Conservation (phyloP, 2,113 vertebrate genomes). For the Pseudorasbora parva region DNA sequence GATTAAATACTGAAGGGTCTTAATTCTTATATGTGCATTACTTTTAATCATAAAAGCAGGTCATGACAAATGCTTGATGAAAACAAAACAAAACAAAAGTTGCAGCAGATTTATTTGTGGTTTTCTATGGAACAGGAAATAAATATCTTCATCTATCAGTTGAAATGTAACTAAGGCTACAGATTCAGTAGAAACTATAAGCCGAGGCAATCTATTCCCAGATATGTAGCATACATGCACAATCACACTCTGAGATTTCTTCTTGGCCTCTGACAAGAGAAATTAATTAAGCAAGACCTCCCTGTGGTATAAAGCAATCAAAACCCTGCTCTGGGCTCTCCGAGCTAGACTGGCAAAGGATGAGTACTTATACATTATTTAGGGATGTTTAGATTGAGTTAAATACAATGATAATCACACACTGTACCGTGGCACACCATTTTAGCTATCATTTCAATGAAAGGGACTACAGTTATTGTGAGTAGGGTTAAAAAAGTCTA, state of each 20-base stretch:
- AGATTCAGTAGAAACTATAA: not conserved
- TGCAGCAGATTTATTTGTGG: not conserved
- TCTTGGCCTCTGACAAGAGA: not conserved
- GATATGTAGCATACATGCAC: conserved; percentile 5
- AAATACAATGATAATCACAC: not conserved
- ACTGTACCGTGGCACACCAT: not conserved
- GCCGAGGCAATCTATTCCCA: not conserved
- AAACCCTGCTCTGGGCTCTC: not conserved
- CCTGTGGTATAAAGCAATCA: not conserved
- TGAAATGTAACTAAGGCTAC: not conserved
- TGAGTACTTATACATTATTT: conserved; percentile 15
- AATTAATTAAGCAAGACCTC: conserved; percentile 5
- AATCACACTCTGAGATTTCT: not conserved
- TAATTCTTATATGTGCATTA: not conserved
- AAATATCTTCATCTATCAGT: not conserved
- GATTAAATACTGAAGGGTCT: not conserved
- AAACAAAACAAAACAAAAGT: not conserved
- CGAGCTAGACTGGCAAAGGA: not conserved
- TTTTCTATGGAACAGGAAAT: not conserved
- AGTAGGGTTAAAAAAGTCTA: not conserved
- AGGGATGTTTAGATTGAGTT: not conserved
- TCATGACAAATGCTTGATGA: not conserved
- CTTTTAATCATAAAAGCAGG: not conserved
- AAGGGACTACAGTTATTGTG: not conserved
- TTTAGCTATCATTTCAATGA: not conserved